A percentile compares a stretch with the other conserved stretches of the same genome.
Evolutionary conservation across 2,797 vertebrate genomes (phyloP).

Genomic region (Sebastolobus alascanus): DNA sequence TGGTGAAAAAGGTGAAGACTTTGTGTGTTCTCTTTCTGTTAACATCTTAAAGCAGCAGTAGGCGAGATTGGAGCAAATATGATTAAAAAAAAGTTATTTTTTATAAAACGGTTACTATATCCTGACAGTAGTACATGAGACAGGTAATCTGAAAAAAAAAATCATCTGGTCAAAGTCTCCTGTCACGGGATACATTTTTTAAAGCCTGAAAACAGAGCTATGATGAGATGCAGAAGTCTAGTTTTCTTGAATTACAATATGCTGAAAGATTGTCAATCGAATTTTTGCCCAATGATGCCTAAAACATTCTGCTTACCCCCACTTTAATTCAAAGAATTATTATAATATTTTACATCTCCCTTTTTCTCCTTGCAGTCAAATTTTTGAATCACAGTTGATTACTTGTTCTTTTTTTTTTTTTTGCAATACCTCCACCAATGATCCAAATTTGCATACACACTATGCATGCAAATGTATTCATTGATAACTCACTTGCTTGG

Average conservation of each 20-base stretch:
- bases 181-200: no score
- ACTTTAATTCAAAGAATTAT: background rate
- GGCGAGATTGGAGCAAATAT: background rate
- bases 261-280: no score
- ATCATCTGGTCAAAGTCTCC: no score
- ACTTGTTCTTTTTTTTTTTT: background rate
- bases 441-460: conserved; percentile 14
- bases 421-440: background rate
- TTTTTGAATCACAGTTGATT: background rate
- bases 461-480: conserved; percentile 28
- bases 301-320: no score
- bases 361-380: background rate
- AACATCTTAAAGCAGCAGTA: background rate
- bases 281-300: no score
- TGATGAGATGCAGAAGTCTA: no score
- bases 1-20: background rate
- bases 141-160: no score
- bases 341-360: background rate
- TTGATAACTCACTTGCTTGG: conserved; percentile 55
- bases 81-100: background rate
- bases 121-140: no score
- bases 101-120: no score
- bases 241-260: no score
- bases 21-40: background rate
- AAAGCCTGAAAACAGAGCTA: no score